Percentiles rank a stretch among this genome's conserved stretches.
Evolutionary conservation across 2,113 vertebrate genomes (phyloP).

Genomic region (Cyanoramphus novaezelandiae): DNA sequence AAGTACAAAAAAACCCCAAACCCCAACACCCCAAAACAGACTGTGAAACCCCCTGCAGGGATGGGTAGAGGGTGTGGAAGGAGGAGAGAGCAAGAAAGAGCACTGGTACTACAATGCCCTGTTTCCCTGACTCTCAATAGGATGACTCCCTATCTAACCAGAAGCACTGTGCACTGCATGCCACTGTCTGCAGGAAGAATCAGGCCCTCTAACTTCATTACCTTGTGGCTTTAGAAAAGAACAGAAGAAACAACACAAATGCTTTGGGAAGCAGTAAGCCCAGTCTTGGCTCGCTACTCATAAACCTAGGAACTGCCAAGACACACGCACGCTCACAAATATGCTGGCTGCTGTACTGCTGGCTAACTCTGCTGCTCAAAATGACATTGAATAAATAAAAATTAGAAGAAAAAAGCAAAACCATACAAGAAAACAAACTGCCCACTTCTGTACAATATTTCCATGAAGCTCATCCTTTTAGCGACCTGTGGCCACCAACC

Average conservation of each 20-base stretch:
- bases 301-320: slow-evolving; percentile 31
- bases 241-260: background rate
- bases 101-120: background rate
- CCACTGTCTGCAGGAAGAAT: background rate
- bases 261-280: background rate
- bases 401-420: background rate
- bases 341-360: slow-evolving; percentile 35
- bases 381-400: slow-evolving; percentile 4
- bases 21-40: background rate
- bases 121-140: background rate
- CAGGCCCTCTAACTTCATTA: background rate
- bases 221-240: background rate
- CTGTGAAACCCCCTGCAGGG: background rate
- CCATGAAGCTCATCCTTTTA: background rate
- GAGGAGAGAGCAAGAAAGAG: background rate
- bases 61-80: background rate
- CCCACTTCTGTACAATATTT: background rate
- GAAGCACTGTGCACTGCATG: background rate
- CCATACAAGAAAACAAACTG: background rate
- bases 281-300: background rate
- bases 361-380: background rate
- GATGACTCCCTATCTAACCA: background rate
- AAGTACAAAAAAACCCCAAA: background rate
- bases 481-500: background rate
- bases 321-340: background rate